These are phyloP conservation scores for Augochlorella aurata DNA, from an alignment of 2,888 invertebrate genomes.

Conservation along the genomic window DNA sequence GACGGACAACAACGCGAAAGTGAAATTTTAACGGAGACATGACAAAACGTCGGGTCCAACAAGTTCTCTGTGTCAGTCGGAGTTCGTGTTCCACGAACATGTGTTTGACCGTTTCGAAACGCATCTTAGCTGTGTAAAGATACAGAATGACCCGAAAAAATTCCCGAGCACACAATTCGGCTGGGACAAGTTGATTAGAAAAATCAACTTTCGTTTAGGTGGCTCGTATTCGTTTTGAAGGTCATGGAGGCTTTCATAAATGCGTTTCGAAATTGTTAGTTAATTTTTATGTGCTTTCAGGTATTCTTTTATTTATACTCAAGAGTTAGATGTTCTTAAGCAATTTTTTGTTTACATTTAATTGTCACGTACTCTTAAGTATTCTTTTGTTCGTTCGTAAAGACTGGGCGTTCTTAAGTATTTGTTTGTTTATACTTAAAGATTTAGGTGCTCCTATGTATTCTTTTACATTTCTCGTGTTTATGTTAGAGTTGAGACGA, in stretches of 20 bases:
- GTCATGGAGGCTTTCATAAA: neutral
- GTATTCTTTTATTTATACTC: neutral
- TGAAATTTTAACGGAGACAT: constrained; percentile 37
- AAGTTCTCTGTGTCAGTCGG: neutral
- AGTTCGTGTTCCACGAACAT: neutral
- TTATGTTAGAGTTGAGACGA: too few relatives aligned
- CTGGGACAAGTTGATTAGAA: constrained; percentile 5
- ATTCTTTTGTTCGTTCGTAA: too few relatives aligned
- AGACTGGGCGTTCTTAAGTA: too few relatives aligned
- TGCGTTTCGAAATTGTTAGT: neutral
- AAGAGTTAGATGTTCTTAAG: neutral
- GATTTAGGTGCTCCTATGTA: too few relatives aligned
- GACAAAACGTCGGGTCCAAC: constrained; percentile 7
- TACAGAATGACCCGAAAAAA: neutral
- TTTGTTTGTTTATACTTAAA: too few relatives aligned
- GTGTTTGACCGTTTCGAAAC: neutral
- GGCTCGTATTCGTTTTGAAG: neutral
- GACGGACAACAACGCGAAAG: constrained; percentile 19
- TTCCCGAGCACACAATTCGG: constrained; percentile 2
- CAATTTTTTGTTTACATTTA: neutral
- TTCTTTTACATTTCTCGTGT: too few relatives aligned
- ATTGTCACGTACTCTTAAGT: neutral
- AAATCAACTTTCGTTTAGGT: constrained; percentile 3
- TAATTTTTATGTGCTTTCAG: neutral
- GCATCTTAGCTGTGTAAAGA: neutral